phyloP scores from a whole-genome alignment of 2,113 vertebrate genomes.

The Sterna hirundo region DNA sequence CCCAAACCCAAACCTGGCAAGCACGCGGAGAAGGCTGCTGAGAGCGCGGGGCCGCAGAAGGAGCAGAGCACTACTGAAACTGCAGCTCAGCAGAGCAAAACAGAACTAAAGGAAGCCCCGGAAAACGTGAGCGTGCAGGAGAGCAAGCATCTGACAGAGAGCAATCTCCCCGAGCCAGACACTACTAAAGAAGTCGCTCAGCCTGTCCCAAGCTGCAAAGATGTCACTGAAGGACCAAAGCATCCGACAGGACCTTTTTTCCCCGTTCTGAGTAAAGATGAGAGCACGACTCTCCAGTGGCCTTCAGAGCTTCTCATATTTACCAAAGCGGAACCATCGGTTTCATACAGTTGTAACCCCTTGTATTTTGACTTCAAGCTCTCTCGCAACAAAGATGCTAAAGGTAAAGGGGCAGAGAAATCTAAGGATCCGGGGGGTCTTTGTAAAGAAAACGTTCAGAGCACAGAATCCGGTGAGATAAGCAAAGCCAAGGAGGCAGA shows the following conservation, averaged over 20 bases:
- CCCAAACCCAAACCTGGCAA: conserved; percentile 75
- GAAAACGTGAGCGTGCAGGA: conserved; percentile 47
- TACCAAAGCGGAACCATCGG: conserved; percentile 89
- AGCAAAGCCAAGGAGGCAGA: conserved; percentile 58
- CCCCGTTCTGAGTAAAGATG: conserved; percentile 94
- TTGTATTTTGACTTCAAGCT: conserved; percentile 98
- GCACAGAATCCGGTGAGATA: conserved; percentile 35
- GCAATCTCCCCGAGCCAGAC: background rate
- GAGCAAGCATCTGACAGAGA: conserved; percentile 4
- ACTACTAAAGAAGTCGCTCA: conserved; percentile 51
- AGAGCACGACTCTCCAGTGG: conserved; percentile 97
- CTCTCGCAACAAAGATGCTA: conserved; percentile 88
- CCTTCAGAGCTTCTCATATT: conserved; percentile 96
- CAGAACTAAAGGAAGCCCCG: conserved; percentile 45
- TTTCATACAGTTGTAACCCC: conserved; percentile 98
- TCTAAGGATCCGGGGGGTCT: conserved; percentile 43
- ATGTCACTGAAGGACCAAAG: conserved; percentile 81
- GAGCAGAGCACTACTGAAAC: conserved; percentile 59
- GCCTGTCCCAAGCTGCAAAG: conserved; percentile 47
- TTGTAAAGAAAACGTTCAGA: conserved; percentile 47
- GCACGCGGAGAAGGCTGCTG: conserved; percentile 47
- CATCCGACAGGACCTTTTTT: conserved; percentile 90
- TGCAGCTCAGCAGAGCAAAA: conserved; percentile 45
- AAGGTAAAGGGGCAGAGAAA: conserved; percentile 74
- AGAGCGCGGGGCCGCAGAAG: conserved; percentile 37